These are phyloP conservation scores for Drosophila bifasciata DNA, from an alignment of 1,140 invertebrate genomes.

Conservation along the genomic window DNA sequence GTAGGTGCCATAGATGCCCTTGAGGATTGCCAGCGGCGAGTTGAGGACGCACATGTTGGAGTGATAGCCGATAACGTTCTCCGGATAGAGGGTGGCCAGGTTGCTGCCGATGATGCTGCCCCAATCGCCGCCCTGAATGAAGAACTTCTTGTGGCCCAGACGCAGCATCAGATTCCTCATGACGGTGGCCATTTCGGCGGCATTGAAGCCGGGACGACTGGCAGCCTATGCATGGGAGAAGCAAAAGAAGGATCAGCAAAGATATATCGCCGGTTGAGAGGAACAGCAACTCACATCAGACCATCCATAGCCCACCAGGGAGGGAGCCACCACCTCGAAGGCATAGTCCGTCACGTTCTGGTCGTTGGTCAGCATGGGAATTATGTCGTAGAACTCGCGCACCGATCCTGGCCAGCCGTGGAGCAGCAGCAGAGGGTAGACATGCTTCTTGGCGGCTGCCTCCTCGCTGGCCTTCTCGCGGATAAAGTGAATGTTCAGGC, in stretches of 20 bases:
- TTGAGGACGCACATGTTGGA: slow-evolving; percentile 85
- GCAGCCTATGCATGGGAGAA: slow-evolving; percentile 83
- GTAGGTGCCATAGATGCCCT: slow-evolving; percentile 64
- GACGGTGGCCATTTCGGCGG: slow-evolving; percentile 88
- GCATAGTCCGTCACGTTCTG: slow-evolving; percentile 87
- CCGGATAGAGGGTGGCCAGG: slow-evolving; percentile 89
- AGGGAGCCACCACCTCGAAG: slow-evolving; percentile 92
- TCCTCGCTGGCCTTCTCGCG: slow-evolving; percentile 86
- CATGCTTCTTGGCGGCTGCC: slow-evolving; percentile 83
- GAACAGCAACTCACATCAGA: slow-evolving; percentile 86
- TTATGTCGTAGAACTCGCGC: slow-evolving; percentile 93
- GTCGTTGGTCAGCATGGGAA: slow-evolving; percentile 88
- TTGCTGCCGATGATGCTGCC: slow-evolving; percentile 87
- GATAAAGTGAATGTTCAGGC: slow-evolving; percentile 91
- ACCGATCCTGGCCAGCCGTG: slow-evolving; percentile 97
- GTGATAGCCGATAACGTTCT: slow-evolving; percentile 87
- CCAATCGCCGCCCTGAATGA: slow-evolving; percentile 94
- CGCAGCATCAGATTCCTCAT: slow-evolving; percentile 93
- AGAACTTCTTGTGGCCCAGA: slow-evolving; percentile 90
- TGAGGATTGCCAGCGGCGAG: slow-evolving; percentile 60
- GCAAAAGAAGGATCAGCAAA: too few species aligned
- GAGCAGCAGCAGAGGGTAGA: slow-evolving; percentile 90
- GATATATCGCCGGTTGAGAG: neutral
- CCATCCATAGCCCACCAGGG: slow-evolving; percentile 93
- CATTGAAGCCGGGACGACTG: slow-evolving; percentile 87